Conservation (phyloP, 2,113 vertebrate genomes). For the Sphyrna mokarran region DNA sequence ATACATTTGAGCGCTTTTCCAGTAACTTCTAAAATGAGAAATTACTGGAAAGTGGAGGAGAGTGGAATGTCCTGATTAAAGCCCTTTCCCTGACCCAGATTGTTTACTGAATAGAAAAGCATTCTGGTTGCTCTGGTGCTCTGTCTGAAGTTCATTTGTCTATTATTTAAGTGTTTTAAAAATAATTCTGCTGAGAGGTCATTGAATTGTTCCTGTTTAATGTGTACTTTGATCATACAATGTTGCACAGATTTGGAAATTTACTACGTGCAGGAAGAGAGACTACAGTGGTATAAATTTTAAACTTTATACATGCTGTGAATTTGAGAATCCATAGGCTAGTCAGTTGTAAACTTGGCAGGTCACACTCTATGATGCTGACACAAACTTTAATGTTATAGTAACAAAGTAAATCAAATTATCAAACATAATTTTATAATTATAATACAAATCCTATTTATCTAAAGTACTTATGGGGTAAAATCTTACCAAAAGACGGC, state of each 20-base stretch:
- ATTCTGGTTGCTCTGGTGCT: background rate
- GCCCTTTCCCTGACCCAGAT: background rate
- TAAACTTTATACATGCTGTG: background rate
- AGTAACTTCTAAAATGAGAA: background rate
- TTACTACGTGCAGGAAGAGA: constrained; percentile 6
- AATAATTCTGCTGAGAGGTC: constrained; percentile 10
- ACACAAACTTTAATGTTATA: background rate
- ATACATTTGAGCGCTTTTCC: background rate
- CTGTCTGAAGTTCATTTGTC: constrained; percentile 5
- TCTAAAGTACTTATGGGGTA: background rate
- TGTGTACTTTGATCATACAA: background rate
- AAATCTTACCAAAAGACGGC: no score
- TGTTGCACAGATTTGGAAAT: constrained; percentile 29
- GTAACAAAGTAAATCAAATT: background rate
- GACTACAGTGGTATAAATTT: background rate
- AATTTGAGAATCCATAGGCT: background rate
- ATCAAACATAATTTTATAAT: background rate
- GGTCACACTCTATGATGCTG: background rate
- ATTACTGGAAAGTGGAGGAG: background rate
- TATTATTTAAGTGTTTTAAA: background rate
- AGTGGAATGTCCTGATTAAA: background rate
- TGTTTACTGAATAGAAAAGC: background rate
- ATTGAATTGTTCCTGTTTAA: constrained; percentile 24
- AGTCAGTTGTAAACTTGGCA: background rate
- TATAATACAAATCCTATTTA: background rate